Evolutionary conservation across 1,140 invertebrate species (phyloP).

Genomic region (Lutraria rhynchaena): DNA sequence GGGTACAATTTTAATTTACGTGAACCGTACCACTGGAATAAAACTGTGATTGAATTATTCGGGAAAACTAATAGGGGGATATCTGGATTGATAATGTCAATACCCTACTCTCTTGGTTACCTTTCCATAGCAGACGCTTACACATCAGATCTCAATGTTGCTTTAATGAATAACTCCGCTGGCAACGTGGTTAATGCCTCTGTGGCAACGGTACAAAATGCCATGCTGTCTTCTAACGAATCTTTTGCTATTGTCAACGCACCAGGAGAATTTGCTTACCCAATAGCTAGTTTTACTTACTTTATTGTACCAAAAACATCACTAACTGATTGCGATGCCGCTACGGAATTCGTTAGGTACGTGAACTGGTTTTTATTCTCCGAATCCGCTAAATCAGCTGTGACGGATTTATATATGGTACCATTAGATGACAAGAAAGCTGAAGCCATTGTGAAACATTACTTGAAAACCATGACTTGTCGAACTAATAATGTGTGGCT

Average conservation of each 20-base stretch:
- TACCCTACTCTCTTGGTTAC: slow-evolving; percentile 70
- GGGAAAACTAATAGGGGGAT: slow-evolving; percentile 68
- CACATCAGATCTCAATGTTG: slow-evolving; percentile 48
- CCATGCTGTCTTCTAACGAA: slow-evolving; percentile 60
- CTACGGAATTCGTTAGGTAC: slow-evolving; percentile 73
- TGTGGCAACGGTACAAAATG: slow-evolving; percentile 52
- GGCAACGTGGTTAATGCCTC: slow-evolving; percentile 57
- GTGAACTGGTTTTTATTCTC: slow-evolving; percentile 69
- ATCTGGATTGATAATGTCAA: slow-evolving; percentile 65
- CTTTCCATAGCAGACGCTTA: slow-evolving; percentile 61
- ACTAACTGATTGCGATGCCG: slow-evolving; percentile 66
- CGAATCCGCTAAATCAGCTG: slow-evolving; percentile 40
- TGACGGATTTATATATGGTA: slow-evolving; percentile 57
- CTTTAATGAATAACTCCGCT: slow-evolving; percentile 64
- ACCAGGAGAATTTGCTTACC: slow-evolving; percentile 61
- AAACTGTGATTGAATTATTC: slow-evolving; percentile 56
- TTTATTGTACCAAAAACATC: slow-evolving; percentile 65
- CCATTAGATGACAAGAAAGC: slow-evolving; percentile 60
- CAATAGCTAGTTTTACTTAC: slow-evolving; percentile 73
- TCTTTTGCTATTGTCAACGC: slow-evolving; percentile 61
- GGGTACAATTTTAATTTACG: slow-evolving; percentile 40
- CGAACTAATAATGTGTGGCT: slow-evolving; percentile 59
- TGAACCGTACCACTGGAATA: slow-evolving; percentile 60
- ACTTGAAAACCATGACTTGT: slow-evolving; percentile 69
- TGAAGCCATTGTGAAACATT: slow-evolving; percentile 33